Base-by-base conservation (phyloP, 2,797 vertebrate species). In the Sus cebifrons region DNA sequence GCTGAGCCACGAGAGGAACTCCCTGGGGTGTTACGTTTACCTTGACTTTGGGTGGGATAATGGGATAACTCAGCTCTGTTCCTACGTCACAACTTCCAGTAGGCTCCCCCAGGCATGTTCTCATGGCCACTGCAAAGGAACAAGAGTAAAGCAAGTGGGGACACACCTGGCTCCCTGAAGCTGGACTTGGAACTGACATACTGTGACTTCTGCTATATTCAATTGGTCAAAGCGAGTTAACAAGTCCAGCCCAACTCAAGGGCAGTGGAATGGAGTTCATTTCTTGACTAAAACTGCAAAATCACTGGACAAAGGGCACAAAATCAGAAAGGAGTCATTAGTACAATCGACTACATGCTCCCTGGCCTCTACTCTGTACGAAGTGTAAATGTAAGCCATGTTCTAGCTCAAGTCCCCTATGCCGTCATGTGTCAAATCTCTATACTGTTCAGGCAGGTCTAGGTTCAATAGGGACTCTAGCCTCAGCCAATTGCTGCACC, bases 191-290 rank as follows among this genome's bases (percentile, higher is more conserved):
- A 75, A 14, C 8, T 2, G 10, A 32, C 15, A 56, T 7, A 1
- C 5, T 0, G 6, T 62, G 36, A 52, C 40, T 49, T 54, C 70
- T 4, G 0, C 49, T 20, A 0, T 20, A 2, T 15, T 73, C 29
- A 65, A 0, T 16, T 44, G 27, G 64, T 70, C 77, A 44, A 65
- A 40, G 70, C 6, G 3, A 56, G n/a, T 78, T 12, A 12, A 12
- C 44, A 49, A 27, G 13, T 20, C 4, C 5, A 25, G 87, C 16
- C 77, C n/a, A 36, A 58, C 44, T 27, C 44, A 89, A 40, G 83
- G n/a, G 12, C 14, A 29, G 4, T 9, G 32, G 23, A 73, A 14
- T 4, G 62, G 11, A 36, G 27, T 36, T 74, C 67, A 74, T 6
- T 8, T 17, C 83, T 74, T 91, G 13, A 25, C 27, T 74, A 17